These are phyloP conservation scores for Rhorus exstirpatorius DNA, from an alignment of 2,888 invertebrate genomes.

Conservation along the genomic window DNA sequence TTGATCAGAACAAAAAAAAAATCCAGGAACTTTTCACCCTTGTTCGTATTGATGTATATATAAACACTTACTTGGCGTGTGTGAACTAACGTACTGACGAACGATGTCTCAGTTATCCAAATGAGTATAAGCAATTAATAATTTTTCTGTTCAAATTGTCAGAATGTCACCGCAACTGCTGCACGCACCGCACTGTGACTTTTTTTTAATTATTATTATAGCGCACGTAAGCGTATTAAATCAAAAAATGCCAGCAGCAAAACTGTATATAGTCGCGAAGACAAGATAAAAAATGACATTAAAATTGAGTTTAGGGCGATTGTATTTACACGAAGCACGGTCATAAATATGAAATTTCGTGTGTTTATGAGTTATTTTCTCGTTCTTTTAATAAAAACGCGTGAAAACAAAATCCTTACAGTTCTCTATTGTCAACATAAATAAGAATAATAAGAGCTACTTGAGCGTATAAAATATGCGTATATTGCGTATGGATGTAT, in stretches of 20 bases:
- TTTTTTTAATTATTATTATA: too few species aligned
- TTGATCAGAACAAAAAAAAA: not conserved
- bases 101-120: constrained; percentile 15
- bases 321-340: too few species aligned
- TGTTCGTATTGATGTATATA: not conserved
- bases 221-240: constrained; percentile 12
- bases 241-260: constrained; percentile 18
- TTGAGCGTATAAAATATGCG: too few species aligned
- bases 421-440: too few species aligned
- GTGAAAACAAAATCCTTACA: too few species aligned
- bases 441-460: too few species aligned
- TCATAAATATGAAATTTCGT: too few species aligned
- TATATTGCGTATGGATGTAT: not conserved
- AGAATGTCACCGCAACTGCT: constrained; percentile 19
- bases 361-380: too few species aligned
- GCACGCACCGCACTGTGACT: constrained; percentile 8
- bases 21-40: not conserved
- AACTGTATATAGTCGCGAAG: constrained; percentile 11
- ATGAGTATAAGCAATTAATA: not conserved
- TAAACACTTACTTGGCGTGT: too few species aligned
- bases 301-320: too few species aligned
- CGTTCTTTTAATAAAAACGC: too few species aligned
- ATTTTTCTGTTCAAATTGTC: constrained; percentile 17
- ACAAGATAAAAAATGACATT: too few species aligned
- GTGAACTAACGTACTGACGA: not conserved